These are phyloP conservation scores for Anguilla rostrata DNA, from an alignment of 2,113 vertebrate genomes.

Conservation along the genomic window DNA sequence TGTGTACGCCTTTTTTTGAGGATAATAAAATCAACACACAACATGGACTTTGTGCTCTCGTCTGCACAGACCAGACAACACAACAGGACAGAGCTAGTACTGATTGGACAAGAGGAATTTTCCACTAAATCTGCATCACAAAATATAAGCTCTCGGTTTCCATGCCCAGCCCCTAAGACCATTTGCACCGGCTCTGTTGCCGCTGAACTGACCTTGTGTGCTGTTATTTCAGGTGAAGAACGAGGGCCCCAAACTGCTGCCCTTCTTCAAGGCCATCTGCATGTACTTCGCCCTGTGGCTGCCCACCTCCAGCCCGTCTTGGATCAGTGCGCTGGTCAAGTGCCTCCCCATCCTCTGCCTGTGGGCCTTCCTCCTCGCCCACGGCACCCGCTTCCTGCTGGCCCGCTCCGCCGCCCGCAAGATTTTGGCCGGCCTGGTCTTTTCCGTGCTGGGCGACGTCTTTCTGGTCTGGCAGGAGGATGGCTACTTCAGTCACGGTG, in stretches of 20 bases:
- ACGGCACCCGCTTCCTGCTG: slow-evolving; percentile 88
- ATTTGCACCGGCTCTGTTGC: too few species aligned
- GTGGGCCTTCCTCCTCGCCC: slow-evolving; percentile 93
- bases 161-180: too few species aligned
- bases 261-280: slow-evolving; percentile 97
- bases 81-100: too few species aligned
- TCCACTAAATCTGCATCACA: background rate
- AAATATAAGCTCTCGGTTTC: background rate
- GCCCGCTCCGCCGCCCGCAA: slow-evolving; percentile 82
- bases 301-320: slow-evolving; percentile 90
- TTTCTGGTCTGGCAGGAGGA: slow-evolving; percentile 99
- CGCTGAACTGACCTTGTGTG: too few species aligned
- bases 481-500: slow-evolving; percentile 94
- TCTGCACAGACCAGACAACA: too few species aligned
- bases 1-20: too few species aligned
- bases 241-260: slow-evolving; percentile 95
- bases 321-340: slow-evolving; percentile 97
- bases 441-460: slow-evolving; percentile 91
- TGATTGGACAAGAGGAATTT: background rate
- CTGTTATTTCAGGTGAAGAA: slow-evolving; percentile 84
- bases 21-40: too few species aligned
- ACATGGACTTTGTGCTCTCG: too few species aligned
- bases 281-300: slow-evolving; percentile 98
- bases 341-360: slow-evolving; percentile 98
- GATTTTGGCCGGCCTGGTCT: slow-evolving; percentile 92